These are phyloP conservation scores for Lithophane semibrunnea DNA, from an alignment of 2,888 invertebrate genomes.

Conservation along the genomic window DNA sequence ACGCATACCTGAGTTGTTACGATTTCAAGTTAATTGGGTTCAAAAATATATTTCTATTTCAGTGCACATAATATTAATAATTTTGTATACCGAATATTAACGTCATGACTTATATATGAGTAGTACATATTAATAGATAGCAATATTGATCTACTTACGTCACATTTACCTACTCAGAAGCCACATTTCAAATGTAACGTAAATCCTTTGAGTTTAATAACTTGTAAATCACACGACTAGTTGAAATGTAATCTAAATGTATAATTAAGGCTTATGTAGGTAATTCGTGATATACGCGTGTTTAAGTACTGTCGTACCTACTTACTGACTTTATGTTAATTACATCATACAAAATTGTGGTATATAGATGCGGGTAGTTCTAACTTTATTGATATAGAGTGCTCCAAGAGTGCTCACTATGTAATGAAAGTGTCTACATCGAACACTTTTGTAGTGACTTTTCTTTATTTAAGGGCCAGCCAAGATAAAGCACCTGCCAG, in stretches of 20 bases:
- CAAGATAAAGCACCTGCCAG: too few species aligned
- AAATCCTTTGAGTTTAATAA: constrained; percentile 23
- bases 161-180: not conserved
- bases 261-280: constrained; percentile 2
- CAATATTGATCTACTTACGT: constrained; percentile 23
- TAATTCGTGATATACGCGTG: constrained; percentile 7
- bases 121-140: not conserved
- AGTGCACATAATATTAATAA: too few species aligned
- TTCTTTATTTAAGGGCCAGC: too few species aligned
- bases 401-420: not conserved
- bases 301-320: not conserved
- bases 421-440: too few species aligned
- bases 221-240: constrained; percentile 20
- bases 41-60: not conserved
- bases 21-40: not conserved
- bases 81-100: too few species aligned
- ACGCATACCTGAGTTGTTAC: not conserved
- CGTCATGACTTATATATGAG: too few species aligned
- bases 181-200: constrained; percentile 27
- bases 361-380: not conserved
- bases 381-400: not conserved
- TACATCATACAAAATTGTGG: not conserved
- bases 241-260: constrained; percentile 39
- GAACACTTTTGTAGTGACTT: too few species aligned
- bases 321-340: not conserved